Conservation (phyloP, 2,797 vertebrate species). For the Simalia tracyae region DNA sequence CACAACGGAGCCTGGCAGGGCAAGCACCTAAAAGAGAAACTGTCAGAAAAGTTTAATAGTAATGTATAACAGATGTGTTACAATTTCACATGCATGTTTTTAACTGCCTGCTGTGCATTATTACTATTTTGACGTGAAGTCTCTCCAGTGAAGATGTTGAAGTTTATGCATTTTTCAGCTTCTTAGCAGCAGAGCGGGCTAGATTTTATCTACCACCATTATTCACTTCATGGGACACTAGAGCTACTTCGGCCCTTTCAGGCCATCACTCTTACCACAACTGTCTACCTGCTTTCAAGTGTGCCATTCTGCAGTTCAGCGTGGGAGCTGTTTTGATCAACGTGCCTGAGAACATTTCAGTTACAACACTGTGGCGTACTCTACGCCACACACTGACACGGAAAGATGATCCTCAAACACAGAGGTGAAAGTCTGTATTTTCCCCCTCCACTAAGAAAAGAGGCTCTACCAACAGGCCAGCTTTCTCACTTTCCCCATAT, state of each 20-base stretch:
- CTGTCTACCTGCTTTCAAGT: slow-evolving; percentile 48
- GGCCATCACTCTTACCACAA: slow-evolving; percentile 50
- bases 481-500: background rate
- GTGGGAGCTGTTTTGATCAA: slow-evolving; percentile 22
- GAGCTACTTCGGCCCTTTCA: slow-evolving; percentile 51
- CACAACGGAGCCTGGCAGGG: slow-evolving; percentile 90
- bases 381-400: slow-evolving; percentile 43
- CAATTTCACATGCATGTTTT: slow-evolving; percentile 77
- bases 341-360: slow-evolving; percentile 39
- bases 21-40: slow-evolving; percentile 99
- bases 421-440: background rate
- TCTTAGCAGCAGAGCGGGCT: slow-evolving; percentile 57
- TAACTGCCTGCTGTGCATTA: slow-evolving; percentile 74
- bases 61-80: slow-evolving; percentile 84
- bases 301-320: slow-evolving; percentile 42
- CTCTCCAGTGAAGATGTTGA: slow-evolving; percentile 76
- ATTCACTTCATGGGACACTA: background rate
- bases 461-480: background rate
- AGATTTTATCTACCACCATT: slow-evolving; percentile 59
- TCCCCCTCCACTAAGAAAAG: background rate
- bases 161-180: slow-evolving; percentile 62
- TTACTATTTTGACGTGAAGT: slow-evolving; percentile 73
- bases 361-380: background rate
- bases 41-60: slow-evolving; percentile 99
- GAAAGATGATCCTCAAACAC: slow-evolving; percentile 19